Base-by-base conservation (phyloP, 2,113 vertebrate species). In the Aptenodytes patagonicus region DNA sequence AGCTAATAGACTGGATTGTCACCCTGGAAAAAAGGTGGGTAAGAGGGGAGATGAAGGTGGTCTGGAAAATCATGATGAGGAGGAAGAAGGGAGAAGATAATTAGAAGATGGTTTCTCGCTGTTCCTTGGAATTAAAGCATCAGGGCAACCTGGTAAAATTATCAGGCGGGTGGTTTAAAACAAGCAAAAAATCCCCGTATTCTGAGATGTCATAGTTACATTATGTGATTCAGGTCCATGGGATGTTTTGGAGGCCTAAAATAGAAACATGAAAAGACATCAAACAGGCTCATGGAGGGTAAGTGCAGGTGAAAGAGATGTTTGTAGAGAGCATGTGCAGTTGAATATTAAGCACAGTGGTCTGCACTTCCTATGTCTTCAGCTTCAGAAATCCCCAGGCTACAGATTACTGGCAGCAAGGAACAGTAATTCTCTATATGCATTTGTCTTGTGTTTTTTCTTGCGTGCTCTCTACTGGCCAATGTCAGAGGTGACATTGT, bases 141-240 rank as follows among this genome's bases (percentile, higher is more conserved):
- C 21, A 13, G 11, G 52, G 22, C 22, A 58, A 29, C 17, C 60
- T n/a, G 17, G 28, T 72, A 55, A 92, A 78, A 49, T 51, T 58
- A 51, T 29, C 21, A 46, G 42, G 17, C n/a, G 22, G 19, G 13
- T 25, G 4, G 2, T 28, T 84, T 58, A 51, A 78, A 84, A 65
- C 8, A 55, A 65, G 34, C 4, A 5, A 47, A 80, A 22, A 5
- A 0, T 3, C 6, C 5, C 17, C 0, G 0, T 64, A n/a, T 40
- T 85, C 61, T 70, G 36, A 25, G 17, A 24, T 70, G 32, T 29
- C 0, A 1, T 54, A 13, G 10, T 40, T 80, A 9, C 6, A 14
- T 66, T 38, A 20, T 0, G 1, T 46, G 49, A 25, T 80, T 78
- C 34, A 13, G 10, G 18, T 64, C 55, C 10, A 1, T 36, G 52